Evolutionary conservation across 2,888 invertebrate genomes (phyloP).

Genomic region (Neoitamus cyanurus): DNA sequence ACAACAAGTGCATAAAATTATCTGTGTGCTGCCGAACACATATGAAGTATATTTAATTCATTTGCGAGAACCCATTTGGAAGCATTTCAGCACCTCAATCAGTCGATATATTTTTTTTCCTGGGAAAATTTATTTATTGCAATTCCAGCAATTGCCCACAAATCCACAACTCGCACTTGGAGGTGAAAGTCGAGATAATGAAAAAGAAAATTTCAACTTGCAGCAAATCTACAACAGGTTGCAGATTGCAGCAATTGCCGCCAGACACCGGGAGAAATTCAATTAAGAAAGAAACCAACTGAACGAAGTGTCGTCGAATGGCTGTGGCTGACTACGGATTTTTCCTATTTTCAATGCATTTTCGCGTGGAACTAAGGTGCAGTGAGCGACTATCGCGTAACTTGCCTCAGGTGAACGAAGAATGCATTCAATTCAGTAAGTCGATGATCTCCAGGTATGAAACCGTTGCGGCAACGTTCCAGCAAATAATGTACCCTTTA

Average conservation of each 20-base stretch:
- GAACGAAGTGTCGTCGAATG: neutral
- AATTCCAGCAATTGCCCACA: neutral
- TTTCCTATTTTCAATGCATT: neutral
- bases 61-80: neutral
- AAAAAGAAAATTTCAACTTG: neutral
- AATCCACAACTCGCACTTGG: neutral
- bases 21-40: neutral
- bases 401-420: neutral
- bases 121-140: neutral
- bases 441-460: neutral
- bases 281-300: neutral
- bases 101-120: neutral
- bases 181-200: slow-evolving; percentile 1
- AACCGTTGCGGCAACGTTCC: neutral
- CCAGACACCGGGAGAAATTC: neutral
- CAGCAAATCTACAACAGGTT: neutral
- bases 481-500: neutral
- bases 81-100: neutral
- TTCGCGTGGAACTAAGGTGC: neutral
- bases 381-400: neutral
- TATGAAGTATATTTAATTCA: neutral
- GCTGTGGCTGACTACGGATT: neutral
- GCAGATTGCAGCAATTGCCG: neutral
- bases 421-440: neutral
- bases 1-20: neutral